Percentiles rank a stretch among this genome's conserved stretches.
Evolutionary conservation across 2,888 invertebrate species (phyloP).

Genomic region (Melanotus villosus): DNA sequence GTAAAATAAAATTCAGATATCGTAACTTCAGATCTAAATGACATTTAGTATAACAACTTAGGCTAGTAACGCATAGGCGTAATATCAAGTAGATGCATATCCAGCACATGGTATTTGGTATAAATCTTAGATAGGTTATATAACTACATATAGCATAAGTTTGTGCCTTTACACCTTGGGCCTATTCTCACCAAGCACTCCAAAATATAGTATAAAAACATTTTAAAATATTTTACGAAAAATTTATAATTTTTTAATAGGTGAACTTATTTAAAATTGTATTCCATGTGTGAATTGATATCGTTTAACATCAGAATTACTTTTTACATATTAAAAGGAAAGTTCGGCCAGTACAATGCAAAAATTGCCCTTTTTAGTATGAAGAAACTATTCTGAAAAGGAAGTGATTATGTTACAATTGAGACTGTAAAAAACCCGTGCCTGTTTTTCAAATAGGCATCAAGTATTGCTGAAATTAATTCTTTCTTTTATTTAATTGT

Average conservation of each 20-base stretch:
- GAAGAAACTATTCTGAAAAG: background rate
- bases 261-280: constrained; percentile 2
- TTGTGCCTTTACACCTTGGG: constrained; percentile 57
- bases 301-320: background rate
- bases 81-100: constrained; percentile 60
- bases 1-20: background rate
- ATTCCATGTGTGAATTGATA: background rate
- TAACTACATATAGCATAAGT: constrained; percentile 57
- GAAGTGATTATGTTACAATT: background rate
- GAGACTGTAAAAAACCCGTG: constrained; percentile 4
- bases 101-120: constrained; percentile 51
- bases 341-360: constrained; percentile 5
- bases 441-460: background rate
- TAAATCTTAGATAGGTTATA: constrained; percentile 46
- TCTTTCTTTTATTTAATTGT: background rate
- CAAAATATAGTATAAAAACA: constrained; percentile 17
- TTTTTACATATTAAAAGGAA: constrained; percentile 1
- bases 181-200: constrained; percentile 43
- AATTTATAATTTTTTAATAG: constrained; percentile 30
- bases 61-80: constrained; percentile 43
- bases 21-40: constrained; percentile 7
- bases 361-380: background rate
- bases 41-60: constrained; percentile 18
- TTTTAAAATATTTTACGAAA: constrained; percentile 15
- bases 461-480: background rate